Percentiles rank a stretch among this genome's conserved stretches.
Conservation (phyloP, 2,113 vertebrate species). For the Solea solea region DNA sequence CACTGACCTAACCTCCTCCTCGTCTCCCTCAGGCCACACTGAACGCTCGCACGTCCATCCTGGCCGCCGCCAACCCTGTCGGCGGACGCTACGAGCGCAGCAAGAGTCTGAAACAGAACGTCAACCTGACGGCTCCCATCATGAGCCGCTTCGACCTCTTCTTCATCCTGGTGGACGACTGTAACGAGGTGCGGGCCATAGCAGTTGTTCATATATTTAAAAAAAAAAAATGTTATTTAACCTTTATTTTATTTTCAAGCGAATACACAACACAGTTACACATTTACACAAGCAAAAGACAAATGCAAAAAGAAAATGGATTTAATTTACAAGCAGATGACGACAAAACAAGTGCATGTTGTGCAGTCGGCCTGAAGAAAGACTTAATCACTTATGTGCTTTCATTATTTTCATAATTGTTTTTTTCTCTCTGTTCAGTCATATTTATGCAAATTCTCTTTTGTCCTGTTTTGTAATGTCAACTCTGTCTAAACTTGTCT, state of each 20-base stretch:
- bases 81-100: conserved; percentile 94
- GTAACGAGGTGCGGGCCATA: conserved; percentile 89
- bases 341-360: too few species aligned
- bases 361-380: too few species aligned
- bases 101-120: conserved; percentile 97
- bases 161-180: conserved; percentile 98
- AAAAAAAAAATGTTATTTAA: too few species aligned
- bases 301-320: too few species aligned
- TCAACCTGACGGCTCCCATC: conserved; percentile 94
- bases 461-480: background rate
- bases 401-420: too few species aligned
- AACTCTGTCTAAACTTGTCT: background rate
- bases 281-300: too few species aligned
- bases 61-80: conserved; percentile 96
- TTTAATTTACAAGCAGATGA: too few species aligned
- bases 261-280: too few species aligned
- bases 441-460: background rate
- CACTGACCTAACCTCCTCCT: background rate
- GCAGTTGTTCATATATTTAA: too few species aligned
- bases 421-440: background rate
- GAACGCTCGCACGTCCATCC: conserved; percentile 97
- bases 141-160: conserved; percentile 99
- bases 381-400: background rate
- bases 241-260: too few species aligned
- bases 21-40: conserved; percentile 88